A percentile compares a stretch with the other conserved stretches of the same genome.
Evolutionary conservation across 2,113 vertebrate species (phyloP).

Genomic region (Macrotis lagotis): DNA sequence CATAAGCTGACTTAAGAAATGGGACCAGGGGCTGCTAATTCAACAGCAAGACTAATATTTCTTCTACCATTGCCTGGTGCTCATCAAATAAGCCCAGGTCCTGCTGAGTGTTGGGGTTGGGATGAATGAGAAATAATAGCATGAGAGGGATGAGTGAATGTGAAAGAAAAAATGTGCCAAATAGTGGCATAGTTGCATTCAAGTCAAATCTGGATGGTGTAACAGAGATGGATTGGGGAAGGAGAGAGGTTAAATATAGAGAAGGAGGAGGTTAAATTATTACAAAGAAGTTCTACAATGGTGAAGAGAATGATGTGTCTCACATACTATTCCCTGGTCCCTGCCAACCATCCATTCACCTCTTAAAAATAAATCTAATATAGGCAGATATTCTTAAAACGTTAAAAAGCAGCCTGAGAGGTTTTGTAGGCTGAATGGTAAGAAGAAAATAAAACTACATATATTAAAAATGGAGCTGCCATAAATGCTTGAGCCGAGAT

Average conservation of each 20-base stretch:
- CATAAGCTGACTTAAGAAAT: neutral
- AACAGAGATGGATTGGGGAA: neutral
- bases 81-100: neutral
- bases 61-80: neutral
- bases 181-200: neutral
- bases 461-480: constrained; percentile 32
- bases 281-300: neutral
- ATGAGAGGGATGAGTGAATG: neutral
- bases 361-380: neutral
- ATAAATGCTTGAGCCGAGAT: constrained; percentile 39
- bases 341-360: neutral
- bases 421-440: neutral
- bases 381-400: neutral
- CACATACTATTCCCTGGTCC: neutral
- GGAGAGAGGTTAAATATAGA: neutral
- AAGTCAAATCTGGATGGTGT: neutral
- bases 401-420: neutral
- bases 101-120: neutral
- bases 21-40: neutral
- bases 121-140: neutral
- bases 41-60: neutral
- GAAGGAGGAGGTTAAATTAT: neutral
- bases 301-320: neutral
- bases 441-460: neutral
- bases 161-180: neutral